Base-by-base conservation (phyloP, 2,888 invertebrate genomes). In the Parapristionchus giblindavisi region DNA sequence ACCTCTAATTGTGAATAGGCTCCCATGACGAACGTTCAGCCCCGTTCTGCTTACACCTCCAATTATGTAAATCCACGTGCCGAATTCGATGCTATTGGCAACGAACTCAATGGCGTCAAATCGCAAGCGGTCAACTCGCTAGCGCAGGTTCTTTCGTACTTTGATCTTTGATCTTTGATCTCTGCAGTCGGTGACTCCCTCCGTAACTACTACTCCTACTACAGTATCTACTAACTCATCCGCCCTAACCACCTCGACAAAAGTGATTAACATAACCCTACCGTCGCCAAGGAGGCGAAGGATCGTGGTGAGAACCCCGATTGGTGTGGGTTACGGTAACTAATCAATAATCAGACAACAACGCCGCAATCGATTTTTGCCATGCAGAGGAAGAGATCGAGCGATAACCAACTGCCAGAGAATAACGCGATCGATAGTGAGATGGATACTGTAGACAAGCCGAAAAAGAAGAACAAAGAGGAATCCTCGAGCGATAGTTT, bases 131-230 rank as follows among this genome's bases (percentile, higher is more conserved):
- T 6, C 38, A 71, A 38, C 27, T 54, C 38, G 43, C 32, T 17
- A 56, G 54, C 36, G 70, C 56, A 29, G 54, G 70, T 36, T 27
- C 36, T 4, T 56, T 56, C 40, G 56, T 40, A 5, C 38, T 71
- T 27, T 29, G 56, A 17, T 71, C 70, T 1, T 71, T 54, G 70
- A 68, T n/a, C 34, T 51, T 34, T 51, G 68, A 52, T 68, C 21
- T 34, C 27, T 27, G 3, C 24, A 6, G 27, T 32, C 34, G 1
- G 27, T 68, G 48, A 21, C 43, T 17, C 43, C 43, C 8, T 43
- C 40, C 40, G 63, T 40, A 40, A 40, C 51, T 51, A n/a, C 51
- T 6, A 21, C 68, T 6, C 68, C 21, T 51, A 32, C 40, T 2
- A 4, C 68, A 27, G 40, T 24, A 17, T n/a, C 6, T 38, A 27